Conservation (phyloP, 1,140 invertebrate genomes). For the Ooceraea biroi region DNA sequence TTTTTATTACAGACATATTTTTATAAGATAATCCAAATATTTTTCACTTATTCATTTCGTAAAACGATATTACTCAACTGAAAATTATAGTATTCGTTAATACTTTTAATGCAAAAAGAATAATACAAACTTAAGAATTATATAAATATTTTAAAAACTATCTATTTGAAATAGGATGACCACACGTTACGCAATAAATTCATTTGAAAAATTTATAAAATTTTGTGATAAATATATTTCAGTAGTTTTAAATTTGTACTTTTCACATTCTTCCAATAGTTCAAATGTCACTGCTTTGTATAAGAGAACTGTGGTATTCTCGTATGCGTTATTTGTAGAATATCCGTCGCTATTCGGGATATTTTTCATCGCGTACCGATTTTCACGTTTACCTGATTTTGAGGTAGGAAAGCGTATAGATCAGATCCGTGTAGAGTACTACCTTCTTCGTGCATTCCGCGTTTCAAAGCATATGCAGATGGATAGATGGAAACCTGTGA, state of each 20-base stretch:
- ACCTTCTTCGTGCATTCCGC: conserved; percentile 69
- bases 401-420: conserved; percentile 67
- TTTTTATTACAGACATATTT: no score
- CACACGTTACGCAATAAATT: no score
- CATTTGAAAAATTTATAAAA: no score
- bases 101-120: no score
- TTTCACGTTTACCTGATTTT: conserved; percentile 64
- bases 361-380: conserved; percentile 57
- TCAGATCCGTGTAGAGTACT: conserved; percentile 67
- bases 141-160: no score
- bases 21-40: not conserved
- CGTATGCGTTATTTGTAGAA: conserved; percentile 52
- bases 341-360: conserved; percentile 57
- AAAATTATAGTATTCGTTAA: no score
- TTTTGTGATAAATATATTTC: not conserved
- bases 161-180: no score
- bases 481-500: conserved; percentile 82
- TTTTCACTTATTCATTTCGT: not conserved
- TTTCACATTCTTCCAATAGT: not conserved
- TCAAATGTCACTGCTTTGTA: not conserved
- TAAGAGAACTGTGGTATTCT: conserved; percentile 26
- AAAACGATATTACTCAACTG: no score
- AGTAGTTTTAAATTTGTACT: not conserved
- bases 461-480: conserved; percentile 81
- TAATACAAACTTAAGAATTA: no score